phyloP scores from a whole-genome alignment of 2,113 vertebrate genomes.

The Scomber colias region DNA sequence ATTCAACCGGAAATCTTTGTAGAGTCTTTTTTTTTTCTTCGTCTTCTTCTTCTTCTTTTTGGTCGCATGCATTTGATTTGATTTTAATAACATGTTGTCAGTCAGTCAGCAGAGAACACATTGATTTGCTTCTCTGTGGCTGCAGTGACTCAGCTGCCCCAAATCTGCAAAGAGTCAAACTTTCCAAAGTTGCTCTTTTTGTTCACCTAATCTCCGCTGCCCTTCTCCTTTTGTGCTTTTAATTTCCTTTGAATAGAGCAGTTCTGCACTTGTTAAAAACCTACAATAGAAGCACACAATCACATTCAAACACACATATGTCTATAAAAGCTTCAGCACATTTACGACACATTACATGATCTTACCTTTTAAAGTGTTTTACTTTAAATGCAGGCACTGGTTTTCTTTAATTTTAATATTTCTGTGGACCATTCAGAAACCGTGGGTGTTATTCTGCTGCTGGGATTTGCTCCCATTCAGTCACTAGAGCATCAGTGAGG shows the following conservation, averaged over 20 bases:
- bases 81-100: conserved; percentile 69
- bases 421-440: too few relatives aligned
- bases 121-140: conserved; percentile 23
- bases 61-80: conserved; percentile 43
- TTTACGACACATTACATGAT: too few relatives aligned
- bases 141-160: conserved; percentile 31
- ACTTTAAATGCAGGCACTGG: too few relatives aligned
- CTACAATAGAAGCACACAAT: neutral
- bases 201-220: conserved; percentile 14
- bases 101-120: conserved; percentile 34
- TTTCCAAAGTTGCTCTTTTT: conserved; percentile 9
- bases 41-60: conserved; percentile 7
- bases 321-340: too few relatives aligned
- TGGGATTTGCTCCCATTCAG: too few relatives aligned
- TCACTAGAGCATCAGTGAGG: too few relatives aligned
- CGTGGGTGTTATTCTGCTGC: too few relatives aligned
- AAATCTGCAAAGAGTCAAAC: neutral
- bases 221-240: conserved; percentile 2
- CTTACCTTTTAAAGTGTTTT: too few relatives aligned
- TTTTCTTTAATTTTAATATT: too few relatives aligned
- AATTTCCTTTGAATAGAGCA: neutral
- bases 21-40: neutral
- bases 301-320: neutral
- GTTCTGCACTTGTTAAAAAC: neutral
- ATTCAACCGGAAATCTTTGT: conserved; percentile 47